Evolutionary conservation across 64 coral and sea anemone genomes (phyloP).

Genomic region (Pocillopora verrucosa): DNA sequence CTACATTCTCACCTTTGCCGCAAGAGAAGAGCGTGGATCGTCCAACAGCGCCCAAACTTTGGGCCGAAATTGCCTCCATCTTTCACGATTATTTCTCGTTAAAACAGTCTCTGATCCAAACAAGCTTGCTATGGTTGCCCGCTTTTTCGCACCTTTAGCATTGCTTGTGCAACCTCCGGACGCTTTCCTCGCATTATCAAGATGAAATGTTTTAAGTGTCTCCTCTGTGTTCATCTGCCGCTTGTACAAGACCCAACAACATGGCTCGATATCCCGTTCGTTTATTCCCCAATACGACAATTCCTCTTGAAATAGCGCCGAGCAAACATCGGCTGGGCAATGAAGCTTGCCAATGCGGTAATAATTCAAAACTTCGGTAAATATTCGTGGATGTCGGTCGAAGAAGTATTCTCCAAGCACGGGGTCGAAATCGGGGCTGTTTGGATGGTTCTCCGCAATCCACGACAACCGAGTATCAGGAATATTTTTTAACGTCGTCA

Average conservation of each 20-base stretch:
- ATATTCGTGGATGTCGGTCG: slow-evolving; percentile 86
- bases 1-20: slow-evolving; percentile 39
- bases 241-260: slow-evolving; percentile 92
- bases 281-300: slow-evolving; percentile 95
- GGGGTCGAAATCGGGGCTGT: slow-evolving; percentile 79
- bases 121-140: slow-evolving; percentile 7
- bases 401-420: slow-evolving; percentile 90
- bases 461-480: slow-evolving; percentile 90
- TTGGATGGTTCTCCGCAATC: slow-evolving; percentile 90
- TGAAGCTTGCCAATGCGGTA: slow-evolving; percentile 89
- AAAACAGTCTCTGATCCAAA: slow-evolving; percentile 33
- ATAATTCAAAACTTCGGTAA: slow-evolving; percentile 87
- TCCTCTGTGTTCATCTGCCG: slow-evolving; percentile 90
- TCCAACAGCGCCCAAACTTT: slow-evolving; percentile 57
- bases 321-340: slow-evolving; percentile 84
- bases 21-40: slow-evolving; percentile 55
- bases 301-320: slow-evolving; percentile 85
- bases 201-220: slow-evolving; percentile 85
- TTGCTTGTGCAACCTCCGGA: slow-evolving; percentile 42
- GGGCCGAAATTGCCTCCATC: slow-evolving; percentile 43
- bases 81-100: slow-evolving; percentile 6
- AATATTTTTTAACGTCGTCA: slow-evolving; percentile 72
- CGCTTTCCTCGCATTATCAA: slow-evolving; percentile 76
- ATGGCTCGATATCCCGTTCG: slow-evolving; percentile 88
- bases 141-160: neutral